phyloP scores from a whole-genome alignment of 2,113 vertebrate genomes.

The Gallinago paraguaiae region DNA sequence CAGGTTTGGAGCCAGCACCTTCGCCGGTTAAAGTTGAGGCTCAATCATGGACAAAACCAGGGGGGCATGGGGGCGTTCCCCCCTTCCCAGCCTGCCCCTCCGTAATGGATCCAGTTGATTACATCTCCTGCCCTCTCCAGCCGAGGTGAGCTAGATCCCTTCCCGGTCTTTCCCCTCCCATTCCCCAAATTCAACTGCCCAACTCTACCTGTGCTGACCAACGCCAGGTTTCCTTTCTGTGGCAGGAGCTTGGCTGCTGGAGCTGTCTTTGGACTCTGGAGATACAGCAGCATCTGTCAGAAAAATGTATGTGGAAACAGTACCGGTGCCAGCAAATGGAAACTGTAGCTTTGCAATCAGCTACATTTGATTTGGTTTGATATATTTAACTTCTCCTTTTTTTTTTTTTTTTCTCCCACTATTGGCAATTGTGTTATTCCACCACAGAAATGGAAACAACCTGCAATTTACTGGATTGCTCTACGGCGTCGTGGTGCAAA shows the following conservation, averaged over 20 bases:
- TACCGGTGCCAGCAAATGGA: neutral
- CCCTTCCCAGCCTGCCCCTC: neutral
- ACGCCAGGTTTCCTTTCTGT: neutral
- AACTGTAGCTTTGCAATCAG: conserved; percentile 37
- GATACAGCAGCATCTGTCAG: neutral
- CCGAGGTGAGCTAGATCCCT: neutral
- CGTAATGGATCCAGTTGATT: neutral
- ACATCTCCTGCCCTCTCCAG: neutral
- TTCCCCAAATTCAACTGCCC: neutral
- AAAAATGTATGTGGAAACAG: conserved; percentile 32
- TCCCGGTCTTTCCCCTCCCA: neutral
- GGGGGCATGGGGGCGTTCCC: neutral
- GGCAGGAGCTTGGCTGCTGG: neutral
- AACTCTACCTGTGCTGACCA: neutral
- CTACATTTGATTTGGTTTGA: conserved; percentile 58
- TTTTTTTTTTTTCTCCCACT: neutral
- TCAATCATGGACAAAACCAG: neutral
- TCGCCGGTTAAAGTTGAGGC: neutral
- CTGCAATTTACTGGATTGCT: neutral
- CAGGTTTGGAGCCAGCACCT: conserved; percentile 10
- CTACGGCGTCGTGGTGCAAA: conserved; percentile 4
- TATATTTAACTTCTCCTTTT: conserved; percentile 28
- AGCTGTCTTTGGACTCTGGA: neutral
- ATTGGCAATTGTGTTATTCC: neutral
- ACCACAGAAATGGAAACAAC: conserved; percentile 36